Evolutionary conservation across 2,888 invertebrate genomes (phyloP), one percentile per base, ranked within the genome.

Genomic region (Acanthopleura granulata): DNA sequence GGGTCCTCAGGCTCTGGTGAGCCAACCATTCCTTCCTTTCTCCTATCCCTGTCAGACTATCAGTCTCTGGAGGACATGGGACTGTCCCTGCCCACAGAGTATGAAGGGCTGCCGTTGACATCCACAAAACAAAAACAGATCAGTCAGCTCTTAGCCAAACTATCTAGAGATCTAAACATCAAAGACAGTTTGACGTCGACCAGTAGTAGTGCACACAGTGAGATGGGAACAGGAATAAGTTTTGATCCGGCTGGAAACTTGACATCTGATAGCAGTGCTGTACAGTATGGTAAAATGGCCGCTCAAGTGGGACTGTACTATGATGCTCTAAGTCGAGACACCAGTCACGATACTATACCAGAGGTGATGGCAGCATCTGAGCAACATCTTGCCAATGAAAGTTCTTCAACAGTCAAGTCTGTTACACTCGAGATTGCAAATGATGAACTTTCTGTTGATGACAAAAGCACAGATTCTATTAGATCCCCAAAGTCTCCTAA

Each of bases 91-190:
- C 87, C 87, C 50, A 81, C 80, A 40, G 84, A 86, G 72, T 85
- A 86, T 73, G 83, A 81, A 79, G 87, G 87, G 15, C 80, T 87
- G 62, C 85, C 84, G 22, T 75, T 87, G 66, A 86, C 85, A 15
- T 85, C 86, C 30, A 75, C 81, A 22, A 82, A 82, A 77, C 84
- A 87, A 75, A 84, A 87, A 76, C 85, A 87, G 69, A 87, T 87
- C 49, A 84, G 84, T 61, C 86, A 85, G 22, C 79, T 81, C 76
- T 78, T 87, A 29, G 82, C 83, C 61, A 84, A 84, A 70, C 77
- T 87, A 25, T 86, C 85, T 0, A 85, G 83, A 73, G 83, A 82
- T 49, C 74, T 87, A 61, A 87, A 87, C 78, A 83, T 86, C 66
- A 82, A 85, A 72, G 86, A 86, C 62, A 74, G 77, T 72, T 73